Evolutionary conservation across 2,113 vertebrate genomes (phyloP).

Genomic region (Cynoglossus semilaevis): DNA sequence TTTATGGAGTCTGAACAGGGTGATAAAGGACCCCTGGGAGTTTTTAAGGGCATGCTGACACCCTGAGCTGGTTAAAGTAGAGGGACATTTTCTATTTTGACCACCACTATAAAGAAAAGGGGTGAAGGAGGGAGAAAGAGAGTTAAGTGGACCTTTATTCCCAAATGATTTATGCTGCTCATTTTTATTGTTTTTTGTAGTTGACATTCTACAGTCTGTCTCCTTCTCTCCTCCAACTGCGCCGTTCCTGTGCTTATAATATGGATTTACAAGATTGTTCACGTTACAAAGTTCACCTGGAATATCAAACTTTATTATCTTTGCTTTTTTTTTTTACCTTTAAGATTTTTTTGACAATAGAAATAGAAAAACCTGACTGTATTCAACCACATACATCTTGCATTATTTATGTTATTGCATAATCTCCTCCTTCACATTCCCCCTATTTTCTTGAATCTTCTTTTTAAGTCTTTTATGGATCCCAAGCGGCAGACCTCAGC

Average conservation of each 20-base stretch:
- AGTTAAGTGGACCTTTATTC: constrained; percentile 21
- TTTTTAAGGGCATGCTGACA: constrained; percentile 48
- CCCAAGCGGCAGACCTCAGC: constrained; percentile 23
- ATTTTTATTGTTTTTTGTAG: background rate
- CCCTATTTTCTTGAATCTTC: constrained; percentile 7
- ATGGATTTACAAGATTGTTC: background rate
- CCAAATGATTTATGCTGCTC: constrained; percentile 14
- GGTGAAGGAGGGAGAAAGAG: background rate
- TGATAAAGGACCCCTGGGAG: constrained; percentile 52
- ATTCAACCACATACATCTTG: constrained; percentile 1
- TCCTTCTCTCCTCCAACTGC: background rate
- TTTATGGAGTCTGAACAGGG: constrained; percentile 61
- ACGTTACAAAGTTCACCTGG: no score
- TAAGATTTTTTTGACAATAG: background rate
- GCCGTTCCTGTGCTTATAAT: background rate
- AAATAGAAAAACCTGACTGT: no score
- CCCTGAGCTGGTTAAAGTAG: constrained; percentile 30
- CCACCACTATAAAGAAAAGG: background rate
- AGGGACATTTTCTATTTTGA: constrained; percentile 18
- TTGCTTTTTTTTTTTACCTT: background rate
- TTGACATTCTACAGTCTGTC: no score
- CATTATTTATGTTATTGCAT: constrained; percentile 37
- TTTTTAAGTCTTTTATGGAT: constrained; percentile 2
- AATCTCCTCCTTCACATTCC: constrained; percentile 14
- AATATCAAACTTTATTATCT: no score